phyloP scores from a whole-genome alignment of 2,888 invertebrate species.

The Sericinus montela region DNA sequence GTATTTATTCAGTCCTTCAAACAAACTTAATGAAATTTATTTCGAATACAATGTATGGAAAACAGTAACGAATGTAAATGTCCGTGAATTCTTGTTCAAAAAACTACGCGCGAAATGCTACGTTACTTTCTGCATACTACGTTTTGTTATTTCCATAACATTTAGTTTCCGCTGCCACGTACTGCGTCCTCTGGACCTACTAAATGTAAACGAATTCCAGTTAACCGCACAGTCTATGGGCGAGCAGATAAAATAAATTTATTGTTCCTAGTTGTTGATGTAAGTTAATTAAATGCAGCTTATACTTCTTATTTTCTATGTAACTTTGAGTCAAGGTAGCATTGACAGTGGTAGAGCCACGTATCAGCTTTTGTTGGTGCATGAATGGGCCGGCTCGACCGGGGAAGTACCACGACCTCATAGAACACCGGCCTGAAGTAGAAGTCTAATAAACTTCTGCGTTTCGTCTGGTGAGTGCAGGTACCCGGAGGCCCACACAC shows the following conservation, averaged over 20 bases:
- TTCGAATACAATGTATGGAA: constrained; percentile 9
- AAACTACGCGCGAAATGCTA: constrained; percentile 1
- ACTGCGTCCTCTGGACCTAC: constrained; percentile 10
- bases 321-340: no score
- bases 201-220: constrained; percentile 18
- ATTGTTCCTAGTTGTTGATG: constrained; percentile 7
- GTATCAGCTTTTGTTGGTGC: no score
- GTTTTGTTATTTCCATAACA: constrained; percentile 19
- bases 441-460: no score
- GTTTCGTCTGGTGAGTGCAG: no score
- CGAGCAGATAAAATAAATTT: constrained; percentile 16
- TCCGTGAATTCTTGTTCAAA: constrained; percentile 9
- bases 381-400: no score
- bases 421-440: no score
- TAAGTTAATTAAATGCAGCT: constrained; percentile 2
- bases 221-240: constrained; percentile 13
- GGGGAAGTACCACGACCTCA: no score
- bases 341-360: no score
- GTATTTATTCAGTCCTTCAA: constrained; percentile 13
- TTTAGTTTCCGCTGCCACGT: constrained; percentile 17
- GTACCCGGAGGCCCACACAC: no score
- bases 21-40: constrained; percentile 12
- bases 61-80: background rate
- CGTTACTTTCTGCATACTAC: background rate
- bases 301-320: background rate